Evolutionary conservation across 1,140 invertebrate genomes (phyloP).

Genomic region (Tetragnatha versicolor): DNA sequence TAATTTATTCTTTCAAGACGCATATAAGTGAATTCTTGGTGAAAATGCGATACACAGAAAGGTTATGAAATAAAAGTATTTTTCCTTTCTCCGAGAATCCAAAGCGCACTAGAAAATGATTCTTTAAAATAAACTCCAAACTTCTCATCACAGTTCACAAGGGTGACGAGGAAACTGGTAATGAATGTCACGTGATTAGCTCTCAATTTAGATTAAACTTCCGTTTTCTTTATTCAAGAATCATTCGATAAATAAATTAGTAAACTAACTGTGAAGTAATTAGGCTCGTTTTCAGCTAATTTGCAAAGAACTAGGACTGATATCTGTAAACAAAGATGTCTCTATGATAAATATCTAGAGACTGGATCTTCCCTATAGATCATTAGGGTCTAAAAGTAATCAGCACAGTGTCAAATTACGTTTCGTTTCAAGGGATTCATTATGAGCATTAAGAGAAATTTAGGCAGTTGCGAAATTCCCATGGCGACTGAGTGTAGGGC

Average conservation of each 20-base stretch:
- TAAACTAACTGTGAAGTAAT: conserved; percentile 51
- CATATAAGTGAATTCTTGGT: background rate
- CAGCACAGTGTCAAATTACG: conserved; percentile 44
- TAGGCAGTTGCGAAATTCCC: conserved; percentile 10
- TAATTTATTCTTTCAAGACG: too few relatives aligned
- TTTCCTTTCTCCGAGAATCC: background rate
- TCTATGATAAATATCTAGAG: conserved; percentile 52
- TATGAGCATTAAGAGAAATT: conserved; percentile 46
- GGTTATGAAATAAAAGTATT: background rate
- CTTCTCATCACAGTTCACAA: too few relatives aligned
- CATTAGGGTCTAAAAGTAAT: conserved; percentile 47
- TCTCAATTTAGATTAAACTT: conserved; percentile 25
- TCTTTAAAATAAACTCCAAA: background rate
- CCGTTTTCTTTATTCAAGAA: conserved; percentile 27
- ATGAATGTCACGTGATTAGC: conserved; percentile 1
- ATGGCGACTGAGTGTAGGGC: background rate
- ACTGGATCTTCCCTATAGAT: conserved; percentile 36
- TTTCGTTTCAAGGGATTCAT: conserved; percentile 40
- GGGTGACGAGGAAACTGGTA: too few relatives aligned
- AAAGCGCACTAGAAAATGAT: background rate
- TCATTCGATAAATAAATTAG: conserved; percentile 39
- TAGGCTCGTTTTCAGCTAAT: conserved; percentile 49
- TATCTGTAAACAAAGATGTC: conserved; percentile 48
- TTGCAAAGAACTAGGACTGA: conserved; percentile 48
- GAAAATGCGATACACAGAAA: background rate